Conservation (phyloP, 2,888 invertebrate genomes). For the Pogonocherus hispidulus region DNA sequence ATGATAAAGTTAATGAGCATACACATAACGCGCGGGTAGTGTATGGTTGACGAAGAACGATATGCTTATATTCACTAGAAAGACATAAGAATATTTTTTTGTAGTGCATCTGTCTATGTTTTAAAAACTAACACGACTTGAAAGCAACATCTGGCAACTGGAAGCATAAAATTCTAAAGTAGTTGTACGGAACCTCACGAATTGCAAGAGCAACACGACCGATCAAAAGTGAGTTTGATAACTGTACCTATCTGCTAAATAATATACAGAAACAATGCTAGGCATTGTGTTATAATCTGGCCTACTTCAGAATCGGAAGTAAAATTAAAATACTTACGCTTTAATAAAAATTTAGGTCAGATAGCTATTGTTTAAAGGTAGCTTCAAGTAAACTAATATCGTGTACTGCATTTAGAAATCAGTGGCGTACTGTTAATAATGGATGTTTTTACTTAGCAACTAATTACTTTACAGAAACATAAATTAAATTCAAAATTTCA, state of each 20-base stretch:
- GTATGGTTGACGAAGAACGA: too few species aligned
- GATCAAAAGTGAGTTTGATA: conserved; percentile 43
- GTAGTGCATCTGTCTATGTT: background rate
- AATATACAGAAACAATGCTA: conserved; percentile 27
- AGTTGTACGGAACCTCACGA: background rate
- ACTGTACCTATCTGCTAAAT: conserved; percentile 10
- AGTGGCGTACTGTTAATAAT: too few species aligned
- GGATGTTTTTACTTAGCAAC: too few species aligned
- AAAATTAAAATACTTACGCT: conserved; percentile 35
- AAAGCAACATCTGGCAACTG: conserved; percentile 1
- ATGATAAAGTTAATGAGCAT: too few species aligned
- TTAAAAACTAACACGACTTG: background rate
- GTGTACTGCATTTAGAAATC: background rate
- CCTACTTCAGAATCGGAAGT: conserved; percentile 42
- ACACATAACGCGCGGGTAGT: too few species aligned
- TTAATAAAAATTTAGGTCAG: conserved; percentile 39
- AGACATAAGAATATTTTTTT: background rate
- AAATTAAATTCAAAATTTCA: too few species aligned
- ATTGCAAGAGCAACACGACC: background rate
- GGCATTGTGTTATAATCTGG: conserved; percentile 41
- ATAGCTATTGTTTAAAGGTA: conserved; percentile 18
- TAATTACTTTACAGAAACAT: too few species aligned
- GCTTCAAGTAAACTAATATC: conserved; percentile 2
- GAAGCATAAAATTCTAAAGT: background rate
- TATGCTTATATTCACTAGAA: too few species aligned